These are phyloP conservation scores for Cynopterus brachyotis DNA, from an alignment of 2,113 vertebrate species.

Conservation along the genomic window DNA sequence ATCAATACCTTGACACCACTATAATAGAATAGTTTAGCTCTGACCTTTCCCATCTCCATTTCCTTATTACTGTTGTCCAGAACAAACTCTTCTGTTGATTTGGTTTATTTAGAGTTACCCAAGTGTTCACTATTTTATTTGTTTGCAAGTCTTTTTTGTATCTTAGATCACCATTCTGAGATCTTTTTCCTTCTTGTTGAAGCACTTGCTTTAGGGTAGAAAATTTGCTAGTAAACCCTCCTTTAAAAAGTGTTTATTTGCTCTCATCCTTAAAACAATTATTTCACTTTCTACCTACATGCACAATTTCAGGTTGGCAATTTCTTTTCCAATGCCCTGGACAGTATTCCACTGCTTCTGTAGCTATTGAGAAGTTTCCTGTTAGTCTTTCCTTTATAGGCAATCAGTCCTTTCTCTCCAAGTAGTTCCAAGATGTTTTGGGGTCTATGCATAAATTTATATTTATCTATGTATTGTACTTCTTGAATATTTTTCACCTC, in stretches of 20 bases:
- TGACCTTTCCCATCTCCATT: background rate
- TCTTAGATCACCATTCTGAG: background rate
- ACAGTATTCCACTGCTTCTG: background rate
- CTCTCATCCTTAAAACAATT: background rate
- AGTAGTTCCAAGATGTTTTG: background rate
- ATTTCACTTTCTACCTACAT: background rate
- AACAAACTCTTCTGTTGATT: background rate
- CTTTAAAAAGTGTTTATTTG: background rate
- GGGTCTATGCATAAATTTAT: background rate
- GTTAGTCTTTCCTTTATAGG: background rate
- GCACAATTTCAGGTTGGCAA: background rate
- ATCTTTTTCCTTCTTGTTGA: background rate
- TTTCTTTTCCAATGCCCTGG: background rate
- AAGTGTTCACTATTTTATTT: background rate
- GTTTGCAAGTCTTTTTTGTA: background rate
- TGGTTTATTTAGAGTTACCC: conserved; percentile 7
- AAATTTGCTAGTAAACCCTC: background rate
- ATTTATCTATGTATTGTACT: background rate
- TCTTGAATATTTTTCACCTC: background rate
- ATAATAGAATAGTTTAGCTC: background rate
- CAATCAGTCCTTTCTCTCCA: background rate
- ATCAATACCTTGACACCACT: background rate
- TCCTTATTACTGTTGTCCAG: background rate
- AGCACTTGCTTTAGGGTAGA: background rate
- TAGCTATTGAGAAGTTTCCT: background rate